phyloP scores from a whole-genome alignment of 1,140 invertebrate species.

The Drosophila mauritiana region DNA sequence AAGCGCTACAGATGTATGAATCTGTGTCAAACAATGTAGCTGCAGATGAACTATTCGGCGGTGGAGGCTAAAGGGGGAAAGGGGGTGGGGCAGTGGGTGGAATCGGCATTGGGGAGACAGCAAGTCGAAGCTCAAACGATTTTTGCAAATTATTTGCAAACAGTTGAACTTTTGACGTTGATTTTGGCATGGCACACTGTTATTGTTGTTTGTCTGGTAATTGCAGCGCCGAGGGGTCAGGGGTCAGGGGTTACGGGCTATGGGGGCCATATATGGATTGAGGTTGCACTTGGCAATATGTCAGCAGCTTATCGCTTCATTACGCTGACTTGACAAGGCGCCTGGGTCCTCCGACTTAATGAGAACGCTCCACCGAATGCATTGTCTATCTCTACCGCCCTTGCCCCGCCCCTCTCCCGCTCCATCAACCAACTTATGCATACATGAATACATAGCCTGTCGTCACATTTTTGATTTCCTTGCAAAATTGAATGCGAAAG shows the following conservation, averaged over 20 bases:
- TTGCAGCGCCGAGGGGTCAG: slow-evolving; percentile 36
- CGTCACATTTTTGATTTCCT: slow-evolving; percentile 23
- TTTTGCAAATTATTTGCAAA: slow-evolving; percentile 79
- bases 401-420: no score
- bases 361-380: slow-evolving; percentile 47
- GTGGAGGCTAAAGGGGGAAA: neutral
- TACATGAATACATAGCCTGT: slow-evolving; percentile 45
- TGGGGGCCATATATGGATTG: slow-evolving; percentile 49
- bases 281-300: slow-evolving; percentile 74
- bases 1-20: neutral
- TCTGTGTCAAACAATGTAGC: slow-evolving; percentile 67
- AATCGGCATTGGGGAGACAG: slow-evolving; percentile 4
- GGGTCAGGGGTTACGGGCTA: neutral
- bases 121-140: slow-evolving; percentile 60
- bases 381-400: slow-evolving; percentile 36
- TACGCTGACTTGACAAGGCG: slow-evolving; percentile 66
- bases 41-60: slow-evolving; percentile 62
- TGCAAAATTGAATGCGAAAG: slow-evolving; percentile 38
- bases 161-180: slow-evolving; percentile 74
- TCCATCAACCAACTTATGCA: slow-evolving; percentile 21
- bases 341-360: slow-evolving; percentile 57
- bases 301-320: slow-evolving; percentile 77
- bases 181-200: slow-evolving; percentile 66
- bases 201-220: slow-evolving; percentile 58
- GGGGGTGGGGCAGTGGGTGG: no score